Evolutionary conservation across 92 coral and sea anemone genomes (phyloP).

Genomic region (Virgularia gustaviana): DNA sequence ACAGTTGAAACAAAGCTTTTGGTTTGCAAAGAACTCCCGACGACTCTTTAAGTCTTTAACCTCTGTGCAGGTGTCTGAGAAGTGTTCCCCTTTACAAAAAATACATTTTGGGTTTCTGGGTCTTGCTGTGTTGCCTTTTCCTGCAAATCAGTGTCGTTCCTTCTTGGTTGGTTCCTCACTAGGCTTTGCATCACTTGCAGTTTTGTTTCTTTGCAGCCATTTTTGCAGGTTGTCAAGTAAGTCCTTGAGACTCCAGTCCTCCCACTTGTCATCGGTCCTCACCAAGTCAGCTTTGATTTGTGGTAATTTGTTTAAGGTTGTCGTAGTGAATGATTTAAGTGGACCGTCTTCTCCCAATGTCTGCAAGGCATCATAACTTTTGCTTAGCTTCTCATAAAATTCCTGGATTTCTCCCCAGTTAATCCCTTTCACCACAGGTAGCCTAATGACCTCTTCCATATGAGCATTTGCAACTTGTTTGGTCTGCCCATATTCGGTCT

Average conservation of each 20-base stretch:
- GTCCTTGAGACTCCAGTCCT: conserved; percentile 47
- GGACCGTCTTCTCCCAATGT: conserved; percentile 48
- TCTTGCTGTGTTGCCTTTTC: not conserved
- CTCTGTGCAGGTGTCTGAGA: not conserved
- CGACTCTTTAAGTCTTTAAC: not conserved
- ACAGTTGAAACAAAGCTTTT: conserved; percentile 19
- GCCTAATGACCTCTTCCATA: conserved; percentile 55
- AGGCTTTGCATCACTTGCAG: not conserved
- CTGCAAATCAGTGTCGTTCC: not conserved
- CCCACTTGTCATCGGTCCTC: conserved; percentile 54
- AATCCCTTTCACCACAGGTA: conserved; percentile 33
- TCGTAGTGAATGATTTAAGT: conserved; percentile 39
- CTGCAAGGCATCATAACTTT: conserved; percentile 42
- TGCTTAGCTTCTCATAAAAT: conserved; percentile 48
- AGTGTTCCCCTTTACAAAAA: not conserved
- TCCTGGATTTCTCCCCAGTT: conserved; percentile 39
- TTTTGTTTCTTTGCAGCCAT: conserved; percentile 46
- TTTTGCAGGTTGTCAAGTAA: conserved; percentile 41
- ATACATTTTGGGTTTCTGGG: not conserved
- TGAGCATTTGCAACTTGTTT: conserved; percentile 50
- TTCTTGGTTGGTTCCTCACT: not conserved
- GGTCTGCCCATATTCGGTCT: conserved; percentile 53
- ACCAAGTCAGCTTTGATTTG: conserved; percentile 54
- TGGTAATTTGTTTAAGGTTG: conserved; percentile 44
- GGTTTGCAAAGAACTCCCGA: not conserved